Conservation (phyloP, 2,888 invertebrate species). For the Drosophila incognita region DNA sequence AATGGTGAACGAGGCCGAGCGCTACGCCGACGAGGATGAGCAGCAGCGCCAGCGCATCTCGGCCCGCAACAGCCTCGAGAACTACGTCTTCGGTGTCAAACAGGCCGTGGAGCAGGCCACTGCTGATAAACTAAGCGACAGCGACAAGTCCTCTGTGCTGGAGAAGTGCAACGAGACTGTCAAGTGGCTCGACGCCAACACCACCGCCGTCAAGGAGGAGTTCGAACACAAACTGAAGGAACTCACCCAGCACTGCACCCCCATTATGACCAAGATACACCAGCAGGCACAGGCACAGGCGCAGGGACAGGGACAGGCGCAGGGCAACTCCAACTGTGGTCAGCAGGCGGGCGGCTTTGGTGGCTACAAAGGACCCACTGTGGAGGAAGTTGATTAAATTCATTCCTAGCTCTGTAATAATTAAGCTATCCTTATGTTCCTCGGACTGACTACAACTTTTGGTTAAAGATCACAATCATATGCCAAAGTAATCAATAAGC, state of each 20-base stretch:
- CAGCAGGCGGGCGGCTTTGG: constrained; percentile 88
- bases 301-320: constrained; percentile 32
- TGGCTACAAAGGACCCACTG: constrained; percentile 84
- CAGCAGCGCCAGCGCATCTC: constrained; percentile 38
- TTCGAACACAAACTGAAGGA: constrained; percentile 86
- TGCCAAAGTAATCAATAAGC: constrained; percentile 5
- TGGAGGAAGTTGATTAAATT: constrained; percentile 82
- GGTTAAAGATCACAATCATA: not conserved
- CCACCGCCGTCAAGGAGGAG: constrained; percentile 90
- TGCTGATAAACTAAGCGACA: constrained; percentile 87
- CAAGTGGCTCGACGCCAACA: constrained; percentile 91
- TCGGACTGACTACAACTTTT: constrained; percentile 27
- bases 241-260: constrained; percentile 78
- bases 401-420: constrained; percentile 6
- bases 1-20: constrained; percentile 91
- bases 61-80: constrained; percentile 33
- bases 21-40: constrained; percentile 86
- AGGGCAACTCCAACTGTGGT: constrained; percentile 67
- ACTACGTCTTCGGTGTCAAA: constrained; percentile 37
- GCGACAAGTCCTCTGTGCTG: constrained; percentile 89
- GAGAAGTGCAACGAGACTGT: constrained; percentile 86
- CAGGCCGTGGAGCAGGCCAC: constrained; percentile 86
- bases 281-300: constrained; percentile 54
- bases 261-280: constrained; percentile 86
- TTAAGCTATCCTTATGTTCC: constrained; percentile 10